Percentiles rank a stretch among this genome's conserved stretches.
Evolutionary conservation across 2,888 invertebrate species (phyloP).

Genomic region (Zeuzera pyrina): DNA sequence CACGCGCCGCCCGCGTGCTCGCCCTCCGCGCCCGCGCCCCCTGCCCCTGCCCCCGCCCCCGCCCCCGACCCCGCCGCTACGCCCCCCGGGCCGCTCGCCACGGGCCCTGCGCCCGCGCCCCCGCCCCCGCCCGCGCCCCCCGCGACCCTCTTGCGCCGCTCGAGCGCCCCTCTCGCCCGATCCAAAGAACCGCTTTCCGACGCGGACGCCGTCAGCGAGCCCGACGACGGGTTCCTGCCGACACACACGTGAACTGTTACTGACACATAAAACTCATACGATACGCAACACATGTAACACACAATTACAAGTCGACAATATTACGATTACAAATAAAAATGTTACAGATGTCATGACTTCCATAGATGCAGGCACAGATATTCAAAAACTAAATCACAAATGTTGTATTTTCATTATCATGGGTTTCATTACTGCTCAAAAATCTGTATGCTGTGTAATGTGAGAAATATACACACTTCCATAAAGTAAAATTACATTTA

Average conservation of each 20-base stretch:
- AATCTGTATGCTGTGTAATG: no score
- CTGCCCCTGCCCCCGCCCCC: not conserved
- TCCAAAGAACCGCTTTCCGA: slow-evolving; percentile 91
- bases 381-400: no score
- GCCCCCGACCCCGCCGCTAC: slow-evolving; percentile 24
- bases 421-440: no score
- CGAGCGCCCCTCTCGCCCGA: slow-evolving; percentile 83
- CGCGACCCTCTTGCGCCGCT: slow-evolving; percentile 77
- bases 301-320: no score
- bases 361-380: no score
- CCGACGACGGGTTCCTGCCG: slow-evolving; percentile 85
- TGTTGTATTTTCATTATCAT: no score
- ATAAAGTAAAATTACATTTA: no score
- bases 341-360: no score
- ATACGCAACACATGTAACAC: no score
- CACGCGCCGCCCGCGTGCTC: slow-evolving; percentile 71
- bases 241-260: slow-evolving; percentile 2
- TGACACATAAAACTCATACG: no score
- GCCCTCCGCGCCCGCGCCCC: not conserved
- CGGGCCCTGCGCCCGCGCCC: slow-evolving; percentile 6
- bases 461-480: no score
- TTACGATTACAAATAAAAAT: no score
- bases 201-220: slow-evolving; percentile 86
- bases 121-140: slow-evolving; percentile 26
- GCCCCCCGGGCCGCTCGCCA: slow-evolving; percentile 70